Percentiles rank a stretch among this genome's conserved stretches.
phyloP scores from a whole-genome alignment of 2,888 invertebrate genomes.

The Ormia ochracea region DNA sequence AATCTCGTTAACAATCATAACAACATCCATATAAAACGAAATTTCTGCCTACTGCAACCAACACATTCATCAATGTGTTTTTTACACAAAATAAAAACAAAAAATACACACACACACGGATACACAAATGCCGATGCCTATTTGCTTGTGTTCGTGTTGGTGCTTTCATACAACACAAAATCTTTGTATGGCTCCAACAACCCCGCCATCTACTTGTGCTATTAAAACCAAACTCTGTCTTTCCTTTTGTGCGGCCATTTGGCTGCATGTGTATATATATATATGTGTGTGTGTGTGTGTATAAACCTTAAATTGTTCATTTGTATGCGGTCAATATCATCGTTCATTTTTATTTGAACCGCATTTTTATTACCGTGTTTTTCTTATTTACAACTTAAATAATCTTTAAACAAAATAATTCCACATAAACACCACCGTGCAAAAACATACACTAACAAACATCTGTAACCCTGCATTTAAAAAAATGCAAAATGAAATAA shows the following conservation, averaged over 20 bases:
- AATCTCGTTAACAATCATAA: slow-evolving; percentile 55
- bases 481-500: slow-evolving; percentile 22
- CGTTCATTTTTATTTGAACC: slow-evolving; percentile 41
- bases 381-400: slow-evolving; percentile 63
- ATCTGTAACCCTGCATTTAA: slow-evolving; percentile 27
- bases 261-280: too few species aligned
- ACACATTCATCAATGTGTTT: slow-evolving; percentile 51
- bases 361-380: slow-evolving; percentile 56
- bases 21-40: slow-evolving; percentile 63
- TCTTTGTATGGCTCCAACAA: background rate
- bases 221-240: background rate
- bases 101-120: background rate
- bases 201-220: slow-evolving; percentile 16
- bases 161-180: slow-evolving; percentile 1
- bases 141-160: background rate
- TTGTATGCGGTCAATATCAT: slow-evolving; percentile 53
- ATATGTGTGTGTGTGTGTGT: background rate
- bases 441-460: slow-evolving; percentile 39
- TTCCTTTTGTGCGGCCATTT: background rate
- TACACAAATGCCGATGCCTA: background rate
- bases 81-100: too few species aligned
- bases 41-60: slow-evolving; percentile 61
- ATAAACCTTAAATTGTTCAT: slow-evolving; percentile 29
- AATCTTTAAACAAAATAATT: slow-evolving; percentile 63
- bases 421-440: slow-evolving; percentile 53